These are phyloP conservation scores for Cephus runcator DNA, from an alignment of 2,888 invertebrate genomes.

Conservation along the genomic window DNA sequence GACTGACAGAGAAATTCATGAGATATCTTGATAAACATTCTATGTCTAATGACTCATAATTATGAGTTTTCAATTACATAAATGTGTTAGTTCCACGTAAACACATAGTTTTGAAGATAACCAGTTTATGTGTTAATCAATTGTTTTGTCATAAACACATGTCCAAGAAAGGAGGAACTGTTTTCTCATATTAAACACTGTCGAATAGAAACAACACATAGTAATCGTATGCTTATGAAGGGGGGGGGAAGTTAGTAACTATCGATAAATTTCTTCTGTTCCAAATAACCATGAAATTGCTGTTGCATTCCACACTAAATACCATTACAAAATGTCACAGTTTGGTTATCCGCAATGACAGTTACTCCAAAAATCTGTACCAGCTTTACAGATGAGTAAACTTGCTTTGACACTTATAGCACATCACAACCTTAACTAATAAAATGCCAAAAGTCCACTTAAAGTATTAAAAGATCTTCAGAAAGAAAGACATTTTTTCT, in stretches of 20 bases:
- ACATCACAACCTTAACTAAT: neutral
- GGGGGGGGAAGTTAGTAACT: neutral
- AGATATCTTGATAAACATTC: neutral
- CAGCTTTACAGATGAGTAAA: neutral
- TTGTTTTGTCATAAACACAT: neutral
- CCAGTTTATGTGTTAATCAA: neutral
- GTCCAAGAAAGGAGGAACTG: neutral
- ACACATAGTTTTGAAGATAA: neutral
- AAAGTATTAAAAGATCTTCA: neutral
- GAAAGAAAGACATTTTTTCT: conserved; percentile 13
- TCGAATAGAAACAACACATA: neutral
- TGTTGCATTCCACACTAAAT: neutral
- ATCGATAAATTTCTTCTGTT: neutral
- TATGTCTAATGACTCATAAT: neutral
- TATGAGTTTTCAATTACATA: neutral
- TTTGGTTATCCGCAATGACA: neutral
- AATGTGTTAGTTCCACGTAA: neutral
- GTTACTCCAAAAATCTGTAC: neutral
- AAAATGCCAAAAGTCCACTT: neutral
- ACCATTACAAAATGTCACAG: neutral
- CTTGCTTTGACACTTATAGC: neutral
- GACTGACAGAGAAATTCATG: neutral
- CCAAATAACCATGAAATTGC: neutral
- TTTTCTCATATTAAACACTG: neutral
- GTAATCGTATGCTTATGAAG: neutral